Evolutionary conservation across 2,113 vertebrate genomes (phyloP).

Genomic region (Vimba vimba): DNA sequence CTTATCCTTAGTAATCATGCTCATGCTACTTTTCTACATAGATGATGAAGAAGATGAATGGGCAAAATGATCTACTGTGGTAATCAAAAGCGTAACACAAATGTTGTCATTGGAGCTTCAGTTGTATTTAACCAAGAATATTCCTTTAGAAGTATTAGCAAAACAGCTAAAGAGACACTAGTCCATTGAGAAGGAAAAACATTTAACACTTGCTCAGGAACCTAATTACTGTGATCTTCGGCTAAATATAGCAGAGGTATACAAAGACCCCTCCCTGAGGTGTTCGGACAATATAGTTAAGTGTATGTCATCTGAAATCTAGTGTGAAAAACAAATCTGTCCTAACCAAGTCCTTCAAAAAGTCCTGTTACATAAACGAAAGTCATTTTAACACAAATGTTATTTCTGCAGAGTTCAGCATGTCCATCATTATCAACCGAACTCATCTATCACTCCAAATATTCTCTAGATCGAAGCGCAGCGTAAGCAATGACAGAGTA

Average conservation of each 20-base stretch:
- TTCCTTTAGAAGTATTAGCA: not conserved
- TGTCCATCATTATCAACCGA: constrained; percentile 1
- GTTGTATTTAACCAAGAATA: not conserved
- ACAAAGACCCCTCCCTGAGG: not conserved
- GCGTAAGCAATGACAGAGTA: not conserved
- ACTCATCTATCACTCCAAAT: constrained; percentile 35
- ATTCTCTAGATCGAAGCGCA: not conserved
- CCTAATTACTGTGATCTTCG: not conserved
- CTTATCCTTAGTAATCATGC: not conserved
- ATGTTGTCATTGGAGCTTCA: too few relatives aligned
- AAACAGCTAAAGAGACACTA: not conserved
- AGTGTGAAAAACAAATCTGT: not conserved
- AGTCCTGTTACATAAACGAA: not conserved
- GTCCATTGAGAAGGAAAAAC: not conserved
- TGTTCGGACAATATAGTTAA: not conserved
- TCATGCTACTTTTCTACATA: too few relatives aligned
- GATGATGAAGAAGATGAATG: not conserved
- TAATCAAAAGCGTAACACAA: too few relatives aligned
- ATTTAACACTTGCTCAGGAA: constrained; percentile 4
- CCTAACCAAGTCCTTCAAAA: not conserved
- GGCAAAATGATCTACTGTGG: too few relatives aligned
- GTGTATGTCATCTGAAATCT: not conserved
- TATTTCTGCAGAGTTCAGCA: constrained; percentile 2
- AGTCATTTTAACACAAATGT: not conserved
- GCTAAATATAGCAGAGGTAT: constrained; percentile 4